These are phyloP conservation scores for Etheostoma perlongum DNA, from an alignment of 2,797 vertebrate genomes.

Conservation along the genomic window DNA sequence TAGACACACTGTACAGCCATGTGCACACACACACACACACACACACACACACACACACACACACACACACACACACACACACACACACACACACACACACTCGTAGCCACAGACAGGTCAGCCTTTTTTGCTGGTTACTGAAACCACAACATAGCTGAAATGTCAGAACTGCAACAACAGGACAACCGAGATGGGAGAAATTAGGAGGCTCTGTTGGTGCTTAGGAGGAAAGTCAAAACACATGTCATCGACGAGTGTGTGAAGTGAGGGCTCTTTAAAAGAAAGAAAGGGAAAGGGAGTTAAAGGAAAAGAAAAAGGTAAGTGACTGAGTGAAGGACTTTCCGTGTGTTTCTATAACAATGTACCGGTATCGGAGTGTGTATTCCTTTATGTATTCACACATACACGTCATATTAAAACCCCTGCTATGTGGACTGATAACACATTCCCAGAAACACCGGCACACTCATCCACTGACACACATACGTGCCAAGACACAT, in stretches of 20 bases:
- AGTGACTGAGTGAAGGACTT: neutral
- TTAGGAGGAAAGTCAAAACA: conserved; percentile 75
- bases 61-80: neutral
- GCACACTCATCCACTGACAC: conserved; percentile 12
- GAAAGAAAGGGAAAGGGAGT: neutral
- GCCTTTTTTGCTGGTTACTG: conserved; percentile 47
- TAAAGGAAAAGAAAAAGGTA: neutral
- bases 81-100: neutral
- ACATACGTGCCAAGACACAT: conserved; percentile 9
- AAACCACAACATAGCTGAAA: conserved; percentile 66
- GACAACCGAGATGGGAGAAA: conserved; percentile 61
- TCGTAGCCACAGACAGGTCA: conserved; percentile 52
- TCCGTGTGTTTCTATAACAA: neutral
- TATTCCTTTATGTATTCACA: neutral
- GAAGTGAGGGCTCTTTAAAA: conserved; percentile 43
- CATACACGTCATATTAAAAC: conserved; percentile 2
- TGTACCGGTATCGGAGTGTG: neutral
- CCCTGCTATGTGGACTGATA: neutral
- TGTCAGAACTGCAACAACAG: conserved; percentile 59
- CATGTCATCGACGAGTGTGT: conserved; percentile 65
- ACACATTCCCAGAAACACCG: conserved; percentile 2
- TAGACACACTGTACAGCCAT: neutral
- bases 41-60: conserved; percentile 3
- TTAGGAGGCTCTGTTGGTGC: conserved; percentile 75
- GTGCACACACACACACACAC: neutral